Percentiles rank a stretch among this genome's conserved stretches.
These are phyloP conservation scores for Catharus bicknelli DNA, from an alignment of 2,113 vertebrate genomes.

Conservation along the genomic window DNA sequence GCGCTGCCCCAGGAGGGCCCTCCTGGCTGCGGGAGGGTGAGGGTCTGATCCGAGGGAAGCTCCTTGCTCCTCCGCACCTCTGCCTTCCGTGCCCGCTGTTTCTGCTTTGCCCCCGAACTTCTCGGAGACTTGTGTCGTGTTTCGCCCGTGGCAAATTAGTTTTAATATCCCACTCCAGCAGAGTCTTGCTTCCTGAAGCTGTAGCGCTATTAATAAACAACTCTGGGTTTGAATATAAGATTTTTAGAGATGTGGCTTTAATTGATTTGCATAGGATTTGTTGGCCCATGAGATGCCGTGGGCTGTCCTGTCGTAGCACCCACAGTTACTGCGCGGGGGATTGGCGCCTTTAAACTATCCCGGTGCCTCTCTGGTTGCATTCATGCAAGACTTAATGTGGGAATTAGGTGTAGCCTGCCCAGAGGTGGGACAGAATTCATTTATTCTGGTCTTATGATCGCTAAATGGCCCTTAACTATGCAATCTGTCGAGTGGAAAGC, in stretches of 20 bases:
- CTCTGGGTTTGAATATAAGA: background rate
- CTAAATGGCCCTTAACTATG: background rate
- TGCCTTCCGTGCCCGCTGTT: background rate
- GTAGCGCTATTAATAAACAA: background rate
- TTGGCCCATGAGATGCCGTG: fast-evolving
- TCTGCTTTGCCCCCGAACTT: background rate
- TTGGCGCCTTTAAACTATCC: background rate
- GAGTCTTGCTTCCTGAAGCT: background rate
- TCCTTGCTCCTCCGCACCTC: background rate
- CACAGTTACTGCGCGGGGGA: fast-evolving
- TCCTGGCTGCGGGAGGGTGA: fast-evolving
- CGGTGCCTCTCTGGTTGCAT: fast-evolving
- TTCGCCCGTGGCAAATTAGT: background rate
- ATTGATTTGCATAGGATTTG: background rate
- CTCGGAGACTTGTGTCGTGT: background rate
- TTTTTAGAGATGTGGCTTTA: background rate
- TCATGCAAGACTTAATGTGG: background rate
- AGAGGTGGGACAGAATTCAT: background rate
- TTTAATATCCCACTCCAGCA: fast-evolving
- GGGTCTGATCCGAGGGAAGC: background rate
- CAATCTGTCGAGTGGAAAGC: background rate
- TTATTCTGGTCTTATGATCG: background rate
- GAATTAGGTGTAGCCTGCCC: fast-evolving
- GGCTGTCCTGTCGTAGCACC: background rate
- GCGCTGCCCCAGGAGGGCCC: background rate